Evolutionary conservation across 2,113 vertebrate species (phyloP).

Genomic region (Zingel zingel): DNA sequence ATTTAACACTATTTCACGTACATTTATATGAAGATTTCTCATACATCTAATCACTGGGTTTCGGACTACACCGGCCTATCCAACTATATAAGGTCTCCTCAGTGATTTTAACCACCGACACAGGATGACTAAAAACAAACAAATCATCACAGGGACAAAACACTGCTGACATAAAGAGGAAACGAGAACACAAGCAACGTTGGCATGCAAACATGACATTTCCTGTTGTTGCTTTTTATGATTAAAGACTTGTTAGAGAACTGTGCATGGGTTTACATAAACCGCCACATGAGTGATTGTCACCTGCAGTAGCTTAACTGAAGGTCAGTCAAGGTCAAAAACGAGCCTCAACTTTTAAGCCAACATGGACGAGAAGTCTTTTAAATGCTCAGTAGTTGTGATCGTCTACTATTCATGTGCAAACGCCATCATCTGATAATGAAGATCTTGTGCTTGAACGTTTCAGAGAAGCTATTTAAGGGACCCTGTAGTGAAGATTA

Average conservation of each 20-base stretch:
- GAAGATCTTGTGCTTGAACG: not conserved
- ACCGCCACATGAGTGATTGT: not conserved
- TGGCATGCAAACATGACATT: not conserved
- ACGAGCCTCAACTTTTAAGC: too few relatives aligned
- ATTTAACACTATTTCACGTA: not conserved
- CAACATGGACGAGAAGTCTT: not conserved
- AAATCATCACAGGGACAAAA: not conserved
- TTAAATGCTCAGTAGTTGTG: not conserved
- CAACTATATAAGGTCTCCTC: not conserved
- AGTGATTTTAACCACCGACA: not conserved
- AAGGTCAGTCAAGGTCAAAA: not conserved
- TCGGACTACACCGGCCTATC: too few relatives aligned
- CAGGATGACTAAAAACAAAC: not conserved
- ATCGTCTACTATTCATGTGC: too few relatives aligned
- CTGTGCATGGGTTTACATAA: not conserved
- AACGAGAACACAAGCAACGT: not conserved
- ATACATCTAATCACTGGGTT: not conserved
- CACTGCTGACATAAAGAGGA: conserved; percentile 1
- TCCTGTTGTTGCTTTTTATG: not conserved
- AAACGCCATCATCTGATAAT: not conserved
- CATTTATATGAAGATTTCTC: not conserved
- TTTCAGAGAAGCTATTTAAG: not conserved
- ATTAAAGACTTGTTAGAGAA: not conserved
- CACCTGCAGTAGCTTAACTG: not conserved
- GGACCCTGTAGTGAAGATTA: not conserved